Base-by-base conservation (phyloP, 2,797 vertebrate species). In the Danio kyathit region DNA sequence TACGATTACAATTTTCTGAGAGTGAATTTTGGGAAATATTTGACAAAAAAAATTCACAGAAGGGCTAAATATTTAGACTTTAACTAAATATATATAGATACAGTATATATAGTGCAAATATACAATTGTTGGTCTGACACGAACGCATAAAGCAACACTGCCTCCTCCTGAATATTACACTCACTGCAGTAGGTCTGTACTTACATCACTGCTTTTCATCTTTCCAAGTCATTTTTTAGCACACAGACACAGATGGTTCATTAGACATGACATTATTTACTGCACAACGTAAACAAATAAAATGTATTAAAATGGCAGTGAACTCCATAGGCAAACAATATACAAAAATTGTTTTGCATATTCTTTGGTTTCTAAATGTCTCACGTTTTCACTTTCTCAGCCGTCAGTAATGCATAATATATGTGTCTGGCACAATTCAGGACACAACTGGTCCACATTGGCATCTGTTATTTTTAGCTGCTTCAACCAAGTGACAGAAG, bases 111-210 rank as follows among this genome's bases (percentile, higher is more conserved):
- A 29, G n/a, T n/a, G n/a, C n/a, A n/a, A n/a, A n/a, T 3, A 29
- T 29, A 29, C 29, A 29, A 29, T 29, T 29, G 29, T 38, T 40
- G 9, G 40, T 71, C 29, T 19, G 16, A 51, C 4, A 60, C n/a
- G 5, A 4, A 60, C 29, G 4, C 11, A 66, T 21, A 43, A 80
- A 57, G 81, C 76, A 82, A 84, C 76, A 84, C 80, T 80, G 82
- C 81, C 85, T 69, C 69, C 82, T 49, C 13, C 19, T 82, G 85
- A 48, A 70, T 69, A 65, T 72, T 74, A 81, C 38, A 61, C 64
- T 52, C 74, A 84, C 17, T 81, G 60, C 65, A 79, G 60, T 21
- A 46, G 57, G 38, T 60, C 43, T 54, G 14, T n/a, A 29, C 13
- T 29, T 9, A 6, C 8, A 10, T 61, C 59, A 64, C 0, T 13